phyloP scores from a whole-genome alignment of 2,888 invertebrate species.

The Bellardia pandia region DNA sequence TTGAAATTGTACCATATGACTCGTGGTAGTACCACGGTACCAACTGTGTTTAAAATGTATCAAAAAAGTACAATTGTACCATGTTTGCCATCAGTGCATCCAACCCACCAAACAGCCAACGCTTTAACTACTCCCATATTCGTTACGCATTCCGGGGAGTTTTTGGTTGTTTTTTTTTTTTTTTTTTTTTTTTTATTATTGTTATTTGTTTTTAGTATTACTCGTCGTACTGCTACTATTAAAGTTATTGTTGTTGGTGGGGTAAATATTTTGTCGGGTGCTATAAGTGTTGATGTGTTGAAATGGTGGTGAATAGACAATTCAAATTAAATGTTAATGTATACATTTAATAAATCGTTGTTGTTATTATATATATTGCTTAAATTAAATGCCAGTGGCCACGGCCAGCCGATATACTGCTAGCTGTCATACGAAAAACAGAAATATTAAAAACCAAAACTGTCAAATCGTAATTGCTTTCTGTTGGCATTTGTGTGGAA shows the following conservation, averaged over 20 bases:
- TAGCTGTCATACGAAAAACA: conserved; percentile 46
- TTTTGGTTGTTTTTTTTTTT: conserved; percentile 35
- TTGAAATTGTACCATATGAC: too few relatives aligned
- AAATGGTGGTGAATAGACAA: conserved; percentile 54
- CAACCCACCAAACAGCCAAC: not conserved
- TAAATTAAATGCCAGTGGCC: conserved; percentile 31
- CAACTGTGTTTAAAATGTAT: too few relatives aligned
- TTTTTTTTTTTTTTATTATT: too few relatives aligned
- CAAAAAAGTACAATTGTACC: too few relatives aligned
- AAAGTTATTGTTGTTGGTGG: not conserved
- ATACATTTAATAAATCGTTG: conserved; percentile 81
- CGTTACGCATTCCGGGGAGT: conserved; percentile 50
- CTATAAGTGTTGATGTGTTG: conserved; percentile 25
- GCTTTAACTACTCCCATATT: conserved; percentile 42
- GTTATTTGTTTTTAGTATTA: conserved; percentile 22
- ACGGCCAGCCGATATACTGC: conserved; percentile 20
- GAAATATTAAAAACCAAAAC: conserved; percentile 71
- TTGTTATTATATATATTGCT: conserved; percentile 21
- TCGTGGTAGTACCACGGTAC: too few relatives aligned
- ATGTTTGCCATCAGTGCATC: too few relatives aligned
- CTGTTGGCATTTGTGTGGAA: conserved; percentile 80
- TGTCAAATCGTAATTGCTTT: conserved; percentile 81
- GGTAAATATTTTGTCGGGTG: conserved; percentile 45
- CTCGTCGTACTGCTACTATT: not conserved
- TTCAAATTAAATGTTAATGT: conserved; percentile 82